Conservation (phyloP, 2,888 invertebrate species). For the Sminthurinus aureus region DNA sequence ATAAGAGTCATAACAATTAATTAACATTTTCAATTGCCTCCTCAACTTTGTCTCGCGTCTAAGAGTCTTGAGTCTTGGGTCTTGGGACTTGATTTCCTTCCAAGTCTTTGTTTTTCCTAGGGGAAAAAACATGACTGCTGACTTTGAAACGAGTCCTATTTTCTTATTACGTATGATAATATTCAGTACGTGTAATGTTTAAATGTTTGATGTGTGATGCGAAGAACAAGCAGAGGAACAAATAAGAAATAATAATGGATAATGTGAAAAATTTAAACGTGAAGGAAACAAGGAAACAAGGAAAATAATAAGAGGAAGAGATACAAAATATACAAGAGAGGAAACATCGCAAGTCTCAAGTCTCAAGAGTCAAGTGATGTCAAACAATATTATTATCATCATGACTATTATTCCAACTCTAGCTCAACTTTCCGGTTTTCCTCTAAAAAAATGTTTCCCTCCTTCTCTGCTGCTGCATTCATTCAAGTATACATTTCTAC, state of each 20-base stretch:
- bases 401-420: neutral
- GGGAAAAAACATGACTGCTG: no score
- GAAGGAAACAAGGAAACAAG: neutral
- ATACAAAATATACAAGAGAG: neutral
- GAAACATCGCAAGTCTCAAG: conserved; percentile 12
- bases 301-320: conserved; percentile 3
- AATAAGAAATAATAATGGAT: no score
- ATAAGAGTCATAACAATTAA: conserved; percentile 14
- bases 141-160: no score
- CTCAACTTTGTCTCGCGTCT: neutral
- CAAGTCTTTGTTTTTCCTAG: neutral
- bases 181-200: no score
- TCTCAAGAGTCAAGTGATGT: neutral
- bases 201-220: no score
- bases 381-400: no score
- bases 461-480: no score
- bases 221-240: no score
- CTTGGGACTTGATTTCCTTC: neutral
- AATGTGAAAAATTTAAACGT: no score
- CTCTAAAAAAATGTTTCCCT: neutral
- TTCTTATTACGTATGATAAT: no score
- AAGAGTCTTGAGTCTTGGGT: neutral
- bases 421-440: conserved; percentile 27
- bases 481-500: no score
- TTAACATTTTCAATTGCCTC: neutral